These are phyloP conservation scores for Ptilonorhynchus violaceus DNA, from an alignment of 2,113 vertebrate genomes.

Conservation along the genomic window DNA sequence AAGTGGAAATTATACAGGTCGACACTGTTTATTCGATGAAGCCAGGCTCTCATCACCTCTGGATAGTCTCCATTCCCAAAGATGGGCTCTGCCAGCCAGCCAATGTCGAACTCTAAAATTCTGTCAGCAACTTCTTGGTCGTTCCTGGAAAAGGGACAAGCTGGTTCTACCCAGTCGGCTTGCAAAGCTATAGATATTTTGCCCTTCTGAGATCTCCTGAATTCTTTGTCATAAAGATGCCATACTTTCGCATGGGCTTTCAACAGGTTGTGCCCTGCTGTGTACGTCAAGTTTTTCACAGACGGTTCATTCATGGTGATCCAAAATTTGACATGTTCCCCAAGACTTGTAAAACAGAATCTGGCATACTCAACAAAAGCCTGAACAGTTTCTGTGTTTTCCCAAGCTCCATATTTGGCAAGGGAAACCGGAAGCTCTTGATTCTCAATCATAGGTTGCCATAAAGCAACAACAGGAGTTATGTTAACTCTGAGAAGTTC, in stretches of 20 bases:
- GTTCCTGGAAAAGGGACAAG: conserved; percentile 85
- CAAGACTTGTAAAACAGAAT: conserved; percentile 87
- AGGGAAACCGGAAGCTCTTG: conserved; percentile 83
- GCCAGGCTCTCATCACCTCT: conserved; percentile 86
- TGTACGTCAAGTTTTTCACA: conserved; percentile 81
- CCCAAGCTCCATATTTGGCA: conserved; percentile 83
- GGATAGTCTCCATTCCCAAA: conserved; percentile 94
- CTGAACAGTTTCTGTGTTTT: conserved; percentile 77
- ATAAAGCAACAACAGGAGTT: conserved; percentile 90
- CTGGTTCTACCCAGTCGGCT: conserved; percentile 93
- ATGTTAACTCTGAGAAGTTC: conserved; percentile 87
- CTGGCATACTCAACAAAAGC: conserved; percentile 88
- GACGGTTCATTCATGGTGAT: conserved; percentile 91
- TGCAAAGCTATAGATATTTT: conserved; percentile 88
- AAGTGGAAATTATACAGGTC: conserved; percentile 79
- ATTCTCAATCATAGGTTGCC: conserved; percentile 80
- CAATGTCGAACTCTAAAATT: conserved; percentile 86
- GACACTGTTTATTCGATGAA: conserved; percentile 76
- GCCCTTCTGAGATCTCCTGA: conserved; percentile 83
- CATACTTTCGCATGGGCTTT: conserved; percentile 89
- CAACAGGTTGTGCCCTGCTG: conserved; percentile 86
- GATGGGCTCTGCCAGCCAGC: conserved; percentile 93
- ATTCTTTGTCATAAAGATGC: conserved; percentile 85
- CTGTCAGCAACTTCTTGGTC: conserved; percentile 86
- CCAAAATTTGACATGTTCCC: conserved; percentile 87